phyloP scores from a whole-genome alignment of 2,888 invertebrate species.

The Cephus pygmeus region DNA sequence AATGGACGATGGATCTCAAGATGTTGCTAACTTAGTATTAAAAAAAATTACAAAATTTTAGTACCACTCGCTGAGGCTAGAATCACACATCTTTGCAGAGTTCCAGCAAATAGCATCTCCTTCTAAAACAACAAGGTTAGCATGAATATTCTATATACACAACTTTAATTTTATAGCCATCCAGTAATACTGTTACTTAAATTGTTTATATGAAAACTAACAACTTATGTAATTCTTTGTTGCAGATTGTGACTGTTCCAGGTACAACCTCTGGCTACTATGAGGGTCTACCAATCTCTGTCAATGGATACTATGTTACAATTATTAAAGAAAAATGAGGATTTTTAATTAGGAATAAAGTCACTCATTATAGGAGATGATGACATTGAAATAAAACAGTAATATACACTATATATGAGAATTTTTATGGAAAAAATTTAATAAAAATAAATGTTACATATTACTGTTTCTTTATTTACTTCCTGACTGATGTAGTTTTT shows the following conservation, averaged over 20 bases:
- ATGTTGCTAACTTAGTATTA: neutral
- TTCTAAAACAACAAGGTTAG: conserved; percentile 15
- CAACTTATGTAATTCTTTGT: neutral
- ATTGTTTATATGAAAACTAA: neutral
- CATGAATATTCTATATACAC: neutral
- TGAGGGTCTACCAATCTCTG: neutral
- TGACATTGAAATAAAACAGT: neutral
- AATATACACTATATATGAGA: neutral
- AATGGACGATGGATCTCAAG: neutral
- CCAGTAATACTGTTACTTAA: neutral
- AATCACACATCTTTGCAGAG: conserved; percentile 11
- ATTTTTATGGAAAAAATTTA: neutral
- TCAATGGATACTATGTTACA: neutral
- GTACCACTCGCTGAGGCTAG: neutral
- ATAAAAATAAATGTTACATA: neutral
- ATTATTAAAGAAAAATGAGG: neutral
- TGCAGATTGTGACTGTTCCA: neutral
- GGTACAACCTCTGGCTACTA: neutral
- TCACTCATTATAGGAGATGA: neutral
- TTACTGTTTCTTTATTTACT: neutral
- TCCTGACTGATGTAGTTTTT: neutral
- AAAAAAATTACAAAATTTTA: neutral
- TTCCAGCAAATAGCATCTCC: conserved; percentile 16
- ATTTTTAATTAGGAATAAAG: neutral
- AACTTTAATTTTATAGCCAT: neutral